Percentiles rank a stretch among this genome's conserved stretches.
Conservation (phyloP, 2,797 vertebrate species). For the Echeneis naucrates region DNA sequence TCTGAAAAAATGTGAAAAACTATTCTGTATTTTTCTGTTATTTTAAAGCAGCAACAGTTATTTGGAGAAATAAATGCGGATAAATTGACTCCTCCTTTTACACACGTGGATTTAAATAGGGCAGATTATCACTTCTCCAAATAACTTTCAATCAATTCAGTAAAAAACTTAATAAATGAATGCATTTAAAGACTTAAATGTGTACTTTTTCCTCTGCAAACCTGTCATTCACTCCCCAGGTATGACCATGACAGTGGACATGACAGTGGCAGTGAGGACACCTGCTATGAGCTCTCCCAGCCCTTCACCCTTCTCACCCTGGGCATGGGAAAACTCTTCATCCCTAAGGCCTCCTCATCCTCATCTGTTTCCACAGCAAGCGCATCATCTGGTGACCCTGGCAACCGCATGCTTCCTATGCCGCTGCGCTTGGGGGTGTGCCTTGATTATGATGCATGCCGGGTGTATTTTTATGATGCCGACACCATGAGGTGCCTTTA, state of each 20-base stretch:
- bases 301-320: constrained; percentile 93
- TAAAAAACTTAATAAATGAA: no score
- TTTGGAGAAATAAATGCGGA: background rate
- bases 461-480: constrained; percentile 92
- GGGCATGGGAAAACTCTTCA: constrained; percentile 96
- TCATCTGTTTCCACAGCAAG: constrained; percentile 69
- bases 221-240: constrained; percentile 71
- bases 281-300: constrained; percentile 90
- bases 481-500: constrained; percentile 94
- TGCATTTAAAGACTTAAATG: background rate
- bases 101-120: background rate
- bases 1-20: background rate
- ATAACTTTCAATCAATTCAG: no score
- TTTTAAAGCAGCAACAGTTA: background rate
- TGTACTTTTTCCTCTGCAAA: background rate
- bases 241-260: constrained; percentile 98
- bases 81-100: background rate
- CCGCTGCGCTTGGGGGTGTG: constrained; percentile 90
- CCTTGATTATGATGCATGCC: constrained; percentile 92
- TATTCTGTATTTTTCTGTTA: background rate
- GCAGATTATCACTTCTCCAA: background rate
- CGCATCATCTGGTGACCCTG: constrained; percentile 73
- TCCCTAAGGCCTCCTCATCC: constrained; percentile 87
- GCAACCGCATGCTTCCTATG: constrained; percentile 90
- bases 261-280: constrained; percentile 97